Evolutionary conservation across 2,113 vertebrate genomes (phyloP), one percentile per base, ranked within the genome.

Genomic region (Chrysemys picta): DNA sequence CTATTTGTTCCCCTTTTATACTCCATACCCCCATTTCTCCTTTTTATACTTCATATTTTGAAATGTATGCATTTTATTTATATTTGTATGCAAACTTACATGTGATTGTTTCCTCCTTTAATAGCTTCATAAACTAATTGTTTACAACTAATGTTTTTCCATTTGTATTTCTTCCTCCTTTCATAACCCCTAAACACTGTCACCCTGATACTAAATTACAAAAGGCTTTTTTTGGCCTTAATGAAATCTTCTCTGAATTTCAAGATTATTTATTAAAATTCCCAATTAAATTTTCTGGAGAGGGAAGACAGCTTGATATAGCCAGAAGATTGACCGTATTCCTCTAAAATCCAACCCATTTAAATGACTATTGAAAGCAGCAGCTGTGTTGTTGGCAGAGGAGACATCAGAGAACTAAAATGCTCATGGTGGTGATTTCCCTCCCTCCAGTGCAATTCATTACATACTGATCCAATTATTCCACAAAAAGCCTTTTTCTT

Each of bases 401-500:
- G 81, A 84, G 91, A 57, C 5, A 57, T 9, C 93, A 76, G 52
- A 89, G 84, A 95, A 95, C 91, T 95, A 85, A 89, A 76, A 82
- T 62, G 72, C 87, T 97, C 91, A 79, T 56, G n/a, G 89, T 56
- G n/a, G 89, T 54, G n/a, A 82, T 78, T 95, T 94, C 93, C 89
- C 94, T 96, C 78, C 94, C 93, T 96, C 93, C 52, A 47, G 65
- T 91, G 86, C 22, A 72, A 85, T 86, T 94, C 50, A 8, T 78
- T 90, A 96, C 82, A 96, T 89, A 93, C 85, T 84, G 94, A 97
- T 94, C 84, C 94, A 97, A 85, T 91, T 94, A 95, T n/a, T 96
- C 53, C 93, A 98, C 97, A 98, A 98, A 98, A 98, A 97, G 89
- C 69, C 95, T 92, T 98, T 97, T 97, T 98, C 97, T 97, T 97